These are phyloP conservation scores for Trissolcus brochymenae DNA, from an alignment of 2,888 invertebrate genomes.

Conservation along the genomic window DNA sequence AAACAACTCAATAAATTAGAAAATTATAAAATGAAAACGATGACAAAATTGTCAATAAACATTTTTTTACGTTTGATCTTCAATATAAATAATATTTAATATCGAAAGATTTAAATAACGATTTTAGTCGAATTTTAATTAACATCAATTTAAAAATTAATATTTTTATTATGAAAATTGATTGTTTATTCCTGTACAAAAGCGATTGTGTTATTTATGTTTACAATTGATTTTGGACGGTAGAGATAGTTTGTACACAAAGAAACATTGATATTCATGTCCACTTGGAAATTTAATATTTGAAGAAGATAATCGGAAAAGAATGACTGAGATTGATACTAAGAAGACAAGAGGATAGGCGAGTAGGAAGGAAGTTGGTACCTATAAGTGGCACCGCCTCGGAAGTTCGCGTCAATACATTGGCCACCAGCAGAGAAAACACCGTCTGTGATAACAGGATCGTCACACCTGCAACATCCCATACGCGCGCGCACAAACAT, in stretches of 20 bases:
- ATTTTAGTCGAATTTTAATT: too few species aligned
- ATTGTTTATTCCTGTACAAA: too few species aligned
- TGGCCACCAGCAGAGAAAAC: slow-evolving; percentile 99
- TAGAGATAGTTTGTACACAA: background rate
- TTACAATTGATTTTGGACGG: background rate
- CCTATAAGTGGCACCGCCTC: slow-evolving; percentile 99
- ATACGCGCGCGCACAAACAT: slow-evolving; percentile 58
- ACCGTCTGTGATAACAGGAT: slow-evolving; percentile 99
- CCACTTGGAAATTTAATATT: background rate
- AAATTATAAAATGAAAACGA: too few species aligned
- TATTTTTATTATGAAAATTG: too few species aligned
- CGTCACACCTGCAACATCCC: slow-evolving; percentile 95
- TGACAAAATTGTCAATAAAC: too few species aligned
- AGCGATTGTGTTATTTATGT: too few species aligned
- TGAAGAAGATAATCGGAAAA: background rate
- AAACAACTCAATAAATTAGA: too few species aligned
- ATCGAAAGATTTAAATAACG: too few species aligned
- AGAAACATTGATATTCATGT: background rate
- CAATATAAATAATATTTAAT: too few species aligned
- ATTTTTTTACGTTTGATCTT: too few species aligned
- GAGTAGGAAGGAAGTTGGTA: slow-evolving; percentile 74
- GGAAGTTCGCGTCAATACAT: slow-evolving; percentile 99
- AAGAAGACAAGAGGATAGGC: slow-evolving; percentile 53
- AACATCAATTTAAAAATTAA: too few species aligned
- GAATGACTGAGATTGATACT: slow-evolving; percentile 15